Conservation (phyloP, 2,113 vertebrate species). For the Phalacrocorax pelagicus region DNA sequence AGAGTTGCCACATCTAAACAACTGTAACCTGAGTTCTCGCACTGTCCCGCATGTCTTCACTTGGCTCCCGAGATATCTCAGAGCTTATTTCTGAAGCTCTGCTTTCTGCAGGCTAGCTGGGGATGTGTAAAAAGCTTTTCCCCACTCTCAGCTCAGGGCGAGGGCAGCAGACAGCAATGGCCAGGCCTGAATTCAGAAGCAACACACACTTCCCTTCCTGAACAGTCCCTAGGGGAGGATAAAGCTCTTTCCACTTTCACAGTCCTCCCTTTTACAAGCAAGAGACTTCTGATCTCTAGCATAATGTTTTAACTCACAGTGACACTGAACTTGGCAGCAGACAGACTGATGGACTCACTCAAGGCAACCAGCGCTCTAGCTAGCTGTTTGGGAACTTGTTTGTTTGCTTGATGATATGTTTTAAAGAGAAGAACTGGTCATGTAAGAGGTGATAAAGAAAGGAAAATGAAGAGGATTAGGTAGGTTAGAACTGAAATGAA, state of each 20-base stretch:
- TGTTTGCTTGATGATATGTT: not conserved
- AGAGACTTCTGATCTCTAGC: not conserved
- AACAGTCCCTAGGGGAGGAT: not conserved
- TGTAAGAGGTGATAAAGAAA: not conserved
- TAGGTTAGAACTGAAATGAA: not conserved
- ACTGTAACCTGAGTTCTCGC: not conserved
- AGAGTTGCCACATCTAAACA: not conserved
- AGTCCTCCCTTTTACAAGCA: not conserved
- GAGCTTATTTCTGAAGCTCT: not conserved
- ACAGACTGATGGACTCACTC: not conserved
- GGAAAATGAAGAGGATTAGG: not conserved
- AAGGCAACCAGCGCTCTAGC: not conserved
- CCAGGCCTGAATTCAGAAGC: not conserved
- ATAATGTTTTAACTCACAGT: not conserved
- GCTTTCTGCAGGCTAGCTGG: not conserved
- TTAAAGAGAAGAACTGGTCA: not conserved
- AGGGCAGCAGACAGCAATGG: not conserved
- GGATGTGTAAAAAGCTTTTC: not conserved
- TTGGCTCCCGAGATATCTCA: not conserved
- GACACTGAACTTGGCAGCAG: not conserved
- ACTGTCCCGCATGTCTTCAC: not conserved
- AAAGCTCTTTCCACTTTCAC: not conserved
- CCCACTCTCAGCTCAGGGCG: not conserved
- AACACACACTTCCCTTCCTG: not conserved
- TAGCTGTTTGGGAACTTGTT: not conserved